A percentile compares a stretch with the other conserved stretches of the same genome.
Conservation (phyloP, 2,888 invertebrate genomes). For the Incurvaria masculella region DNA sequence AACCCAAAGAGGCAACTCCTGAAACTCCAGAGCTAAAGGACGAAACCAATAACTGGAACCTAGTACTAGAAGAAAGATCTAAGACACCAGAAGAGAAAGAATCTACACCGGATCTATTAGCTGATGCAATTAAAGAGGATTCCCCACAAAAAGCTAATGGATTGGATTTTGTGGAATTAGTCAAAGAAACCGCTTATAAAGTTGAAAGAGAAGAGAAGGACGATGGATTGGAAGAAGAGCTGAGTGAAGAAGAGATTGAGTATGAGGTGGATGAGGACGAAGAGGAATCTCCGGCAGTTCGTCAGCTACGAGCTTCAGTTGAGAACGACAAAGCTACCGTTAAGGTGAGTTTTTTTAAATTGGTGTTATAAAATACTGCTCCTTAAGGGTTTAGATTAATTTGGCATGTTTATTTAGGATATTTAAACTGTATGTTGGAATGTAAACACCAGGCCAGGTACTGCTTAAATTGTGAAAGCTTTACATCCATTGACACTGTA, state of each 20-base stretch:
- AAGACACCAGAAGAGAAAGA: constrained; percentile 22
- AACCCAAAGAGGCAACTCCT: constrained; percentile 7
- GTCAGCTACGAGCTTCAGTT: constrained; percentile 11
- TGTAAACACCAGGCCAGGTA: too few species aligned
- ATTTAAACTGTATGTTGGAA: too few species aligned
- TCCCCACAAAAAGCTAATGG: constrained; percentile 22
- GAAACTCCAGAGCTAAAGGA: constrained; percentile 5
- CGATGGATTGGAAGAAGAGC: constrained; percentile 11
- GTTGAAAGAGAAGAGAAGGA: constrained; percentile 23
- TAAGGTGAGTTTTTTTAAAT: constrained; percentile 47
- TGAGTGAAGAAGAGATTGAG: constrained; percentile 9
- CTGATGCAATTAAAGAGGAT: constrained; percentile 36
- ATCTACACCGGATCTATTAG: constrained; percentile 35
- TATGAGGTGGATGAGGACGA: constrained; percentile 23
- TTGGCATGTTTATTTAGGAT: too few species aligned
- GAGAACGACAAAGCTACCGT: constrained; percentile 27
- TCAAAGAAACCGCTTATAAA: not conserved
- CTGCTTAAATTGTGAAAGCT: too few species aligned
- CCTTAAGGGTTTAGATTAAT: too few species aligned
- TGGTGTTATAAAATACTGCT: too few species aligned
- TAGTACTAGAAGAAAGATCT: too few species aligned
- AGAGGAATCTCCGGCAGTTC: constrained; percentile 5
- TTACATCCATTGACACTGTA: too few species aligned
- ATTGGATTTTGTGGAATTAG: not conserved
- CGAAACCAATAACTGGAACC: constrained; percentile 7